phyloP scores from a whole-genome alignment of 2,888 invertebrate genomes.

The Augochlorella aurata region DNA sequence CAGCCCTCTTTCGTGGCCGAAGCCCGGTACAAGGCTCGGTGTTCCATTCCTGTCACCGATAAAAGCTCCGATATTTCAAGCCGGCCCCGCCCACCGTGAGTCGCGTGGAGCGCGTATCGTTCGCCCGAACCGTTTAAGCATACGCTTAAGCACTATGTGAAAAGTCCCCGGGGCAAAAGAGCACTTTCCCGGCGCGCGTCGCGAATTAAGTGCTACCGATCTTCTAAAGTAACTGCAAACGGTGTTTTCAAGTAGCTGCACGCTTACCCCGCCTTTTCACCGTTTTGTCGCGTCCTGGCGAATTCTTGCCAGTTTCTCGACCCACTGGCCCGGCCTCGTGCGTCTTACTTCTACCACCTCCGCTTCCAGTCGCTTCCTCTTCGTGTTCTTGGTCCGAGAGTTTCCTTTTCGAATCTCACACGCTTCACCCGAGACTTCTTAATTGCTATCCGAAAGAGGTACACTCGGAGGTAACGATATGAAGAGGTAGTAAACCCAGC shows the following conservation, averaged over 20 bases:
- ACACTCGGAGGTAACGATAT: background rate
- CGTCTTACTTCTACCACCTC: background rate
- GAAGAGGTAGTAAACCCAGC: background rate
- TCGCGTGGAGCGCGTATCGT: constrained; percentile 15
- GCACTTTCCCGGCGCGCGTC: constrained; percentile 35
- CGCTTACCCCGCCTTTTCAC: constrained; percentile 22
- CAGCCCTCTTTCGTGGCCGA: background rate
- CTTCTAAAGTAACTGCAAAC: constrained; percentile 38
- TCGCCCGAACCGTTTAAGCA: constrained; percentile 30
- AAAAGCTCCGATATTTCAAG: constrained; percentile 59
- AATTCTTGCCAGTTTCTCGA: constrained; percentile 18
- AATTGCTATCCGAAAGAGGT: background rate
- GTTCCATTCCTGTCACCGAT: constrained; percentile 35
- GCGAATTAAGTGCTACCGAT: constrained; percentile 59
- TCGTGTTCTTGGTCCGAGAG: background rate
- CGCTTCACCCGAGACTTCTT: background rate
- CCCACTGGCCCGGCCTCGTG: background rate
- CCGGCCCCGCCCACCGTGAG: constrained; percentile 16
- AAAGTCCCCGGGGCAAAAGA: constrained; percentile 48
- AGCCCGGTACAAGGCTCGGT: constrained; percentile 10
- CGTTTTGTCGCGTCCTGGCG: constrained; percentile 10
- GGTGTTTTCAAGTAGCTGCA: constrained; percentile 25
- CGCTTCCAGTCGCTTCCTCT: no score
- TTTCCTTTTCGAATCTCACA: background rate
- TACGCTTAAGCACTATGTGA: constrained; percentile 32